Percentiles rank a stretch among this genome's conserved stretches.
Conservation (phyloP, 2,888 invertebrate genomes). For the Bugulina stolonifera region DNA sequence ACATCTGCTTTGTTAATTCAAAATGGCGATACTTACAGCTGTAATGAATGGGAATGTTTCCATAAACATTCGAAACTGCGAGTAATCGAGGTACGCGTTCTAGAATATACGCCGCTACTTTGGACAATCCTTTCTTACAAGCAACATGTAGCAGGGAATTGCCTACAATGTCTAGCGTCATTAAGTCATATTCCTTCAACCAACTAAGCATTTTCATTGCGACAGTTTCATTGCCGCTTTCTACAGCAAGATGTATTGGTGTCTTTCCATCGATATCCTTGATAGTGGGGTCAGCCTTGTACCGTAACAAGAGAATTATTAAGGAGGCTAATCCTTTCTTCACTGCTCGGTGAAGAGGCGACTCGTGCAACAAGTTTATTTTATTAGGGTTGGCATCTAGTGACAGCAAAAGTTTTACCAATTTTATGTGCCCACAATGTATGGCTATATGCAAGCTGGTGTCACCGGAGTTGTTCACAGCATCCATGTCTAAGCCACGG, state of each 20-base stretch:
- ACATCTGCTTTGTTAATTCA: not conserved
- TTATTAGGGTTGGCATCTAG: not conserved
- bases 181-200: not conserved
- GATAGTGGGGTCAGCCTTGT: not conserved
- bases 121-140: not conserved
- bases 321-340: not conserved
- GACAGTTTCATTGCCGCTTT: not conserved
- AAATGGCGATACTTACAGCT: not conserved
- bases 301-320: not conserved
- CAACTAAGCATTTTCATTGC: not conserved
- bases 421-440: not conserved
- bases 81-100: not conserved
- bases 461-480: slow-evolving; percentile 1
- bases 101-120: not conserved
- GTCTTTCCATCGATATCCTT: slow-evolving; percentile 4
- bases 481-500: not conserved
- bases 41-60: not conserved
- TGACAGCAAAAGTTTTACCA: not conserved
- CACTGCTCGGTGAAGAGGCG: slow-evolving; percentile 15
- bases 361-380: not conserved
- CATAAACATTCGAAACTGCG: not conserved
- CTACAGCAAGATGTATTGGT: slow-evolving; percentile 1
- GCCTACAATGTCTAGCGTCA: not conserved
- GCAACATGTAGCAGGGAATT: not conserved
- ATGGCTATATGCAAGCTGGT: slow-evolving; percentile 7